Conservation (phyloP, 1,140 invertebrate species). For the Drosophila virilis region DNA sequence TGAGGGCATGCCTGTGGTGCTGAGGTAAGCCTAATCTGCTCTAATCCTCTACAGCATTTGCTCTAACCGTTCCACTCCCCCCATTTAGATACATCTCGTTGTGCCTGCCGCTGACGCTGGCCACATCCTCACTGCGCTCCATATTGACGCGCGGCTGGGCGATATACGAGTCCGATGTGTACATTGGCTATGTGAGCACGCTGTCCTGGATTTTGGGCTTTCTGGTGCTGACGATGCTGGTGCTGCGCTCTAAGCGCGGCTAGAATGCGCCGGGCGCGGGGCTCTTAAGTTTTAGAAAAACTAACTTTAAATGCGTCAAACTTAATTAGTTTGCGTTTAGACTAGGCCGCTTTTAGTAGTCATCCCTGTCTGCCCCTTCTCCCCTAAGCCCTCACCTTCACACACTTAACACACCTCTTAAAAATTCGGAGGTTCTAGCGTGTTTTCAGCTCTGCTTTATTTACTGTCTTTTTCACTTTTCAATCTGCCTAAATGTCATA, state of each 20-base stretch:
- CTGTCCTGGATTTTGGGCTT: slow-evolving; percentile 95
- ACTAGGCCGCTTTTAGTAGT: slow-evolving; percentile 53
- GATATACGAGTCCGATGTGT: slow-evolving; percentile 92
- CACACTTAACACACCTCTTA: slow-evolving; percentile 3
- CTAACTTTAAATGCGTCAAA: slow-evolving; percentile 56
- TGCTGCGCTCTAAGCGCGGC: slow-evolving; percentile 91
- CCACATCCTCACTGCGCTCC: slow-evolving; percentile 94
- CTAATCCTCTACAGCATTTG: neutral
- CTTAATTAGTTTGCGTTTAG: slow-evolving; percentile 60
- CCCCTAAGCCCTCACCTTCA: neutral
- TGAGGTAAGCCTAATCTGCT: slow-evolving; percentile 85
- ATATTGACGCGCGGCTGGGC: slow-evolving; percentile 96
- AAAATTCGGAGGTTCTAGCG: slow-evolving; percentile 34
- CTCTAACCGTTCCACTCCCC: neutral
- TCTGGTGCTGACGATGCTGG: slow-evolving; percentile 91
- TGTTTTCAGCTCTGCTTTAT: slow-evolving; percentile 3
- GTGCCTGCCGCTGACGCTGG: slow-evolving; percentile 94
- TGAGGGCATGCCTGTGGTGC: slow-evolving; percentile 93
- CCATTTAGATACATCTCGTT: slow-evolving; percentile 89
- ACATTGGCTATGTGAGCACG: slow-evolving; percentile 94
- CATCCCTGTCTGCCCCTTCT: slow-evolving; percentile 22
- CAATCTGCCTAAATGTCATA: slow-evolving; percentile 63
- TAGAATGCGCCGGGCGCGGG: slow-evolving; percentile 69
- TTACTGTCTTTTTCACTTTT: neutral
- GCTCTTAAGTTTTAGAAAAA: slow-evolving; percentile 27